Percentiles rank a stretch among this genome's conserved stretches.
phyloP scores from a whole-genome alignment of 2,113 vertebrate genomes.

The Trachemys scripta region DNA sequence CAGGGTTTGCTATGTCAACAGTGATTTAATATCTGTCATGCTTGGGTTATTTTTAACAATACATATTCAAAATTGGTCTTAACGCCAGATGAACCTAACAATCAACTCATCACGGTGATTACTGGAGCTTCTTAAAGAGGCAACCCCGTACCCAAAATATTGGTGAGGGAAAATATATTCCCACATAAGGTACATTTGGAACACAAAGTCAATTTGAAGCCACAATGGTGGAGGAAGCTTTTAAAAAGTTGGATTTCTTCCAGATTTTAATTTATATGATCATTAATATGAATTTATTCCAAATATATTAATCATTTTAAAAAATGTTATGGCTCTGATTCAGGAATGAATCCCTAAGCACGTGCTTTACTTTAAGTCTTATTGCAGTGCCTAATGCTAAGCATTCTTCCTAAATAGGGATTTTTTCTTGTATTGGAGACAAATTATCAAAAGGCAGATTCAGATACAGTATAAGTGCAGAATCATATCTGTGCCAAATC shows the following conservation, averaged over 20 bases:
- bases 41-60: conserved; percentile 38
- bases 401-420: neutral
- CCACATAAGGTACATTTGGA: conserved; percentile 6
- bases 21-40: neutral
- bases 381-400: neutral
- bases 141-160: conserved; percentile 1
- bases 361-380: neutral
- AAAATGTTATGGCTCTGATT: conserved; percentile 17
- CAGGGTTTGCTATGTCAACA: neutral
- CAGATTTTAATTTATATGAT: conserved; percentile 73
- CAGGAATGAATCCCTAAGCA: conserved; percentile 56
- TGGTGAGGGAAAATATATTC: conserved; percentile 33
- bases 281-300: conserved; percentile 70
- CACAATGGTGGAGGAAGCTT: conserved; percentile 59
- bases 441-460: neutral
- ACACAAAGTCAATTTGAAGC: conserved; percentile 49
- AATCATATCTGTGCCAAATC: neutral
- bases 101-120: neutral
- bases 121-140: conserved; percentile 13
- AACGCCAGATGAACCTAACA: neutral
- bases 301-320: conserved; percentile 69
- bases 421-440: neutral
- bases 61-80: neutral
- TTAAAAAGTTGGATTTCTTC: conserved; percentile 65
- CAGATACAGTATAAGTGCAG: neutral